Evolutionary conservation across 2,797 vertebrate species (phyloP).

Genomic region (Podarcis lilfordi): DNA sequence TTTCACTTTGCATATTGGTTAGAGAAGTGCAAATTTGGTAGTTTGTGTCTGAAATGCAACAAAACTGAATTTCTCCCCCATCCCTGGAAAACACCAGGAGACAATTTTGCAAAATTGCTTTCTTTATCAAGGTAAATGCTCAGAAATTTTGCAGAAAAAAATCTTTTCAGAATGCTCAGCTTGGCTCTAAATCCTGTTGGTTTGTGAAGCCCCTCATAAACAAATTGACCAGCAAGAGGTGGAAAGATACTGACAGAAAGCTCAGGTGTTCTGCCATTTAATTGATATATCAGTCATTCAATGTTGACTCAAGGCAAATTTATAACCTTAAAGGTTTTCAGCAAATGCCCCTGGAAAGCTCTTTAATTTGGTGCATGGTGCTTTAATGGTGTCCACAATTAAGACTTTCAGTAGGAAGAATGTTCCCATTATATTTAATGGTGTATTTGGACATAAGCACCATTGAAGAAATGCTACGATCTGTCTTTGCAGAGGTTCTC

Average conservation of each 20-base stretch:
- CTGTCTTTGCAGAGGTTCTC: background rate
- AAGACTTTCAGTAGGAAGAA: background rate
- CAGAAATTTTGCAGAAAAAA: too few species aligned
- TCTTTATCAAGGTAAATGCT: too few species aligned
- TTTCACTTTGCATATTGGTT: too few species aligned
- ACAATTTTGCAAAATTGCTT: too few species aligned
- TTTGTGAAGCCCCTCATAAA: too few species aligned
- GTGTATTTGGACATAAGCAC: background rate
- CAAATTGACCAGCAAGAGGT: background rate
- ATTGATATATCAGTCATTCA: background rate
- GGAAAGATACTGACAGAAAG: background rate
- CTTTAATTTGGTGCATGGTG: background rate
- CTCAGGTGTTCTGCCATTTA: background rate
- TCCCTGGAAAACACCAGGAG: too few species aligned
- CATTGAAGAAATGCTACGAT: background rate
- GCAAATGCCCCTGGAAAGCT: background rate
- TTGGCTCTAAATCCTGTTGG: too few species aligned
- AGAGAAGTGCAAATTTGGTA: too few species aligned
- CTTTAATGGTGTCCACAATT: background rate
- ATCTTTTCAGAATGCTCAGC: too few species aligned
- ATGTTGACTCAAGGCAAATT: background rate
- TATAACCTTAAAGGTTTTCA: background rate
- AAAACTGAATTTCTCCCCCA: too few species aligned
- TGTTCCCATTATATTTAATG: background rate
- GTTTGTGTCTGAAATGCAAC: too few species aligned